Percentiles rank a stretch among this genome's conserved stretches.
These are phyloP conservation scores for Reticulitermes speratus DNA, from an alignment of 1,140 invertebrate species.

Conservation along the genomic window DNA sequence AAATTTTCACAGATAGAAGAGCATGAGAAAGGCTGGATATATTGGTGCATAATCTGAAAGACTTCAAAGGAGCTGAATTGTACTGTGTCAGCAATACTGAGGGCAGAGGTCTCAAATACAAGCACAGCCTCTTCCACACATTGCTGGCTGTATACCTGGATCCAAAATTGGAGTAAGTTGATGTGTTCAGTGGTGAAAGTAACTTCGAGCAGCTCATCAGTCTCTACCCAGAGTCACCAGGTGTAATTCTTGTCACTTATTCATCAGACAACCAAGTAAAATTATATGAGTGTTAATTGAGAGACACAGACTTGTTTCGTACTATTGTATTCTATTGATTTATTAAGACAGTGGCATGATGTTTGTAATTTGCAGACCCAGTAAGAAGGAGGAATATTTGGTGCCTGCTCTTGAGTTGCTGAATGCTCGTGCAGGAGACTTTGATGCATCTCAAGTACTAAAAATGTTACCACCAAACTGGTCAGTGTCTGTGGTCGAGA, in stretches of 20 bases:
- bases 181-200: too few relatives aligned
- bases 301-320: too few relatives aligned
- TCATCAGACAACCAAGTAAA: too few relatives aligned
- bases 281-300: too few relatives aligned
- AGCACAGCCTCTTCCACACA: conserved; percentile 49
- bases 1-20: conserved; percentile 49
- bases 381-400: conserved; percentile 42
- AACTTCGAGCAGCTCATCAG: too few relatives aligned
- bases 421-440: conserved; percentile 50
- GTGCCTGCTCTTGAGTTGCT: conserved; percentile 49
- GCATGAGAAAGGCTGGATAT: conserved; percentile 54
- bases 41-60: conserved; percentile 52
- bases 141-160: conserved; percentile 53
- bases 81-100: conserved; percentile 52
- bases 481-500: conserved; percentile 49
- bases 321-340: too few relatives aligned
- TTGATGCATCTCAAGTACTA: conserved; percentile 50
- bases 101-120: conserved; percentile 44
- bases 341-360: too few relatives aligned
- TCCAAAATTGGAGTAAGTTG: conserved; percentile 42
- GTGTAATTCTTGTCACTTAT: too few relatives aligned
- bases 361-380: conserved; percentile 32
- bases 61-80: conserved; percentile 51
- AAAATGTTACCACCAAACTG: conserved; percentile 51
- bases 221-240: too few relatives aligned